A percentile compares a stretch with the other conserved stretches of the same genome.
Evolutionary conservation across 2,113 vertebrate genomes (phyloP).

Genomic region (Cairina moschata): DNA sequence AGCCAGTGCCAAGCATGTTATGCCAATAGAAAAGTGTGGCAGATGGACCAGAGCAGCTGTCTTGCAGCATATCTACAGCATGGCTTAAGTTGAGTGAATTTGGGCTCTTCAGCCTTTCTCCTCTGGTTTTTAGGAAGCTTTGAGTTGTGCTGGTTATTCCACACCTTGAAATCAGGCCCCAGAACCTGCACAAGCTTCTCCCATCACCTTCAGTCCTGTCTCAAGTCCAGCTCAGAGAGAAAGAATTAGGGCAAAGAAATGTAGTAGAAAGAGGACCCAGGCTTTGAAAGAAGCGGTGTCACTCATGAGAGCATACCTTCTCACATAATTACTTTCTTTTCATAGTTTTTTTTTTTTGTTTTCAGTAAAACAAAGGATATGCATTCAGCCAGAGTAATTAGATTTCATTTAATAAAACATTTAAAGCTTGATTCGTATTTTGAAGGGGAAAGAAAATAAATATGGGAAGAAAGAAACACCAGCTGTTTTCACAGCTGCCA

Average conservation of each 20-base stretch:
- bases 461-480: background rate
- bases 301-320: background rate
- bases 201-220: background rate
- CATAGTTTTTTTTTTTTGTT: background rate
- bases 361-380: constrained; percentile 31
- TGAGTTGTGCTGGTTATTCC: background rate
- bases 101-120: background rate
- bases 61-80: background rate
- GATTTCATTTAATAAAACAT: constrained; percentile 44
- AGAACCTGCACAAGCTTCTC: background rate
- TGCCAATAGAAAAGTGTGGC: background rate
- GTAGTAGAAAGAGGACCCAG: background rate
- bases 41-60: constrained; percentile 32
- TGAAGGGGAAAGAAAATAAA: background rate
- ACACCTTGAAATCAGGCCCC: background rate
- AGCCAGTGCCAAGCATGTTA: background rate
- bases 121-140: background rate
- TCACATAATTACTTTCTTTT: constrained; percentile 53
- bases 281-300: background rate
- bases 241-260: background rate
- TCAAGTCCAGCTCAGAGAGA: background rate
- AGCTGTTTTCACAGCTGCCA: background rate
- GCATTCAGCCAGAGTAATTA: constrained; percentile 33
- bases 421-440: background rate
- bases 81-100: rapidly evolving